phyloP scores from a whole-genome alignment of 1,140 invertebrate species.

The Cydia pomonella region DNA sequence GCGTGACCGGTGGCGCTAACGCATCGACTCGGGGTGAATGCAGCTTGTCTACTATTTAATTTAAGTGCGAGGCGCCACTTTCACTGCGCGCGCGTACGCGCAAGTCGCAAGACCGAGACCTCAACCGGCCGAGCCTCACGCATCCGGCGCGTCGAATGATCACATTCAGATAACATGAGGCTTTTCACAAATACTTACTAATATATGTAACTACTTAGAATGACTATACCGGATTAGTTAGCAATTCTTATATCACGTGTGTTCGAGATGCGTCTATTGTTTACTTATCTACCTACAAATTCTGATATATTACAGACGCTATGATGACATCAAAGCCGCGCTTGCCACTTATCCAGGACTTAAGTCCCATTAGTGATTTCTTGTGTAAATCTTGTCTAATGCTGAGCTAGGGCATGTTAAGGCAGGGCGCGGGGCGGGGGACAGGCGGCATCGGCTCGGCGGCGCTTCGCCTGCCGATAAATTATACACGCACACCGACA shows the following conservation, averaged over 20 bases:
- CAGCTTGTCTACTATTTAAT: no score
- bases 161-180: background rate
- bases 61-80: slow-evolving; percentile 46
- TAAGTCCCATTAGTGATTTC: slow-evolving; percentile 60
- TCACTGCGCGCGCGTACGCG: slow-evolving; percentile 36
- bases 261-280: background rate
- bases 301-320: background rate
- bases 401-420: slow-evolving; percentile 35
- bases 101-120: background rate
- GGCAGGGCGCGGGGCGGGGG: background rate
- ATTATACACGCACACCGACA: slow-evolving; percentile 63
- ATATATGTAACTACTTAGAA: no score
- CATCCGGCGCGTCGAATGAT: background rate
- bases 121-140: background rate
- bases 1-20: slow-evolving; percentile 6
- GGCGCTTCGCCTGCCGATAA: slow-evolving; percentile 60
- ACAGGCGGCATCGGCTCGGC: slow-evolving; percentile 42
- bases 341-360: background rate
- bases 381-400: slow-evolving; percentile 69
- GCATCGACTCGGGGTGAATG: slow-evolving; percentile 1
- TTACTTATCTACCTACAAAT: no score
- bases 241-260: background rate
- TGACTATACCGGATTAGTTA: background rate
- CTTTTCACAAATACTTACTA: background rate
- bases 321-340: background rate